Evolutionary conservation across 2,113 vertebrate species (phyloP).

Genomic region (Nyctereutes procyonoides): DNA sequence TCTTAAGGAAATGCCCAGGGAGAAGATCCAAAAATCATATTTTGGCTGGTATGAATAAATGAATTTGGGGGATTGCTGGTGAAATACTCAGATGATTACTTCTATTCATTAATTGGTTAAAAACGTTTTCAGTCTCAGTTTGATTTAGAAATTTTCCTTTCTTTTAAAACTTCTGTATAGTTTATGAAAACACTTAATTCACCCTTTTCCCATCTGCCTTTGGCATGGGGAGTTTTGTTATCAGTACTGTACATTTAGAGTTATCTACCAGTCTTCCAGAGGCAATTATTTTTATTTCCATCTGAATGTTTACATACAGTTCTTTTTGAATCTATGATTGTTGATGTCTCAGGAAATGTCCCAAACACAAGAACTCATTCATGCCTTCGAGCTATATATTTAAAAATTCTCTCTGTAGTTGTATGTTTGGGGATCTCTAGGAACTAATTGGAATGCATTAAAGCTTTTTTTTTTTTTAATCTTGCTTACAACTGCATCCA

Average conservation of each 20-base stretch:
- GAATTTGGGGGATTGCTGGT: background rate
- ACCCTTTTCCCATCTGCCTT: background rate
- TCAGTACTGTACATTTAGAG: background rate
- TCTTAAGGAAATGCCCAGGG: background rate
- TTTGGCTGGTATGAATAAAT: background rate
- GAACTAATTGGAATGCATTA: background rate
- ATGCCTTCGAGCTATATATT: background rate
- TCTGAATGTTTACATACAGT: rapidly evolving
- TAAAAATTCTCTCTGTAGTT: background rate
- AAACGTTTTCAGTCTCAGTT: background rate
- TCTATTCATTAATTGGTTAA: background rate
- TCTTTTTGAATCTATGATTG: background rate
- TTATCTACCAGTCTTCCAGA: background rate
- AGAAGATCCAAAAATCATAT: background rate
- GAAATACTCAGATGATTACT: background rate
- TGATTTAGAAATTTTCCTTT: background rate
- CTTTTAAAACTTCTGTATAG: background rate
- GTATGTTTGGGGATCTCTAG: background rate
- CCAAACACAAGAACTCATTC: background rate
- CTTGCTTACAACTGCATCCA: background rate
- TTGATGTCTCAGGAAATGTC: background rate
- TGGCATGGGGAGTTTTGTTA: background rate
- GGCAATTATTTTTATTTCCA: background rate
- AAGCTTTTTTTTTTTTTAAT: background rate
- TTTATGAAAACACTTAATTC: background rate